phyloP scores from a whole-genome alignment of 30 jellyfish, hydroid and myxozoan species.

The Turritopsis rubra region DNA sequence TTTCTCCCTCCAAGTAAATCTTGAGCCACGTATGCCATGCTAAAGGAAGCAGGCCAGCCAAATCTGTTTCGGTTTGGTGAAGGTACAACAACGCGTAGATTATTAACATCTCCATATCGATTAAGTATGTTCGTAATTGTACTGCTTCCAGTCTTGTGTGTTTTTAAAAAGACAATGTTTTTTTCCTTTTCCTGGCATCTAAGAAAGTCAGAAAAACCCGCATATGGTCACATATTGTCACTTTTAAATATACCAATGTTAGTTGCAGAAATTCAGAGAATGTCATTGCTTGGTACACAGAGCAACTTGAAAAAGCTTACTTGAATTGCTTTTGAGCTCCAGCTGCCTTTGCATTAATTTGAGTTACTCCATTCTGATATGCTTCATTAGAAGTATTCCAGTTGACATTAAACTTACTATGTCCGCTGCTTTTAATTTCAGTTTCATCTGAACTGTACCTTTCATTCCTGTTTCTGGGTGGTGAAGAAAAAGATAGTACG shows the following conservation, averaged over 20 bases:
- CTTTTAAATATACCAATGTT: no score
- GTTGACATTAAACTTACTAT: no score
- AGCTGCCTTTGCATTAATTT: no score
- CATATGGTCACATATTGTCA: slow-evolving; percentile 51
- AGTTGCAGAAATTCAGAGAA: neutral
- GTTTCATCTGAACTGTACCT: no score
- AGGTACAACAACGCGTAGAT: slow-evolving; percentile 67
- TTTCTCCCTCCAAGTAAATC: neutral
- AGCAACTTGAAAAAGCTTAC: no score
- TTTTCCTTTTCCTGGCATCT: neutral
- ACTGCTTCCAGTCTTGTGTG: slow-evolving; percentile 95
- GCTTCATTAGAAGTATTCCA: no score
- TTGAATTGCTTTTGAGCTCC: no score
- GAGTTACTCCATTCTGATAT: no score
- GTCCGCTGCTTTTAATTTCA: no score
- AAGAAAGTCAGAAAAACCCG: neutral
- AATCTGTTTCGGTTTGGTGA: slow-evolving; percentile 58
- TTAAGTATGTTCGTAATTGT: slow-evolving; percentile 85
- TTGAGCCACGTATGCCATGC: neutral
- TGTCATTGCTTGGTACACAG: no score
- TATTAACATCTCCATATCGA: slow-evolving; percentile 76
- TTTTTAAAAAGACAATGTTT: slow-evolving; percentile 51
- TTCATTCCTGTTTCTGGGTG: no score
- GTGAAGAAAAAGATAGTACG: no score
- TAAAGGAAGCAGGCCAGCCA: slow-evolving; percentile 68